These are phyloP conservation scores for Mesoclemmys tuberculata DNA, from an alignment of 2,113 vertebrate genomes.

Conservation along the genomic window DNA sequence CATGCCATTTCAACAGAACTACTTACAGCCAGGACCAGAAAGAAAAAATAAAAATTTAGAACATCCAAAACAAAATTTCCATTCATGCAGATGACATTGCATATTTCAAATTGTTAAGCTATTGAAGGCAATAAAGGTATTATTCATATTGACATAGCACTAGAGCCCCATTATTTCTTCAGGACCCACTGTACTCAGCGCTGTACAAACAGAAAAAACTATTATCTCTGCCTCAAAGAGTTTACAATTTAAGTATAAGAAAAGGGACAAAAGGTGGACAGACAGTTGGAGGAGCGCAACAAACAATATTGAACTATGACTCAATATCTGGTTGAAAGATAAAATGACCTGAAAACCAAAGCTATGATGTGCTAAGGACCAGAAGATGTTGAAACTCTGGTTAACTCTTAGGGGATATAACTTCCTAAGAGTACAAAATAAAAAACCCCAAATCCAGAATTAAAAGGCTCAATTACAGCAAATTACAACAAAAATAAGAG, in stretches of 20 bases:
- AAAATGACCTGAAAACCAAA: neutral
- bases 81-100: neutral
- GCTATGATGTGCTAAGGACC: neutral
- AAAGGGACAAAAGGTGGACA: neutral
- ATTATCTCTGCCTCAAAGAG: neutral
- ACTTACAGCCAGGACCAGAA: neutral
- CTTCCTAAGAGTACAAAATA: neutral
- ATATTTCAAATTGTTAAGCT: neutral
- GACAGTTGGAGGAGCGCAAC: fast-evolving
- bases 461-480: neutral
- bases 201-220: neutral
- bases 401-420: neutral
- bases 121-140: neutral
- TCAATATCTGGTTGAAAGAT: neutral
- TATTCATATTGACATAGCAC: neutral
- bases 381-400: neutral
- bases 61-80: neutral
- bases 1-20: neutral
- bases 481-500: neutral
- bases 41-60: neutral
- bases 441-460: neutral
- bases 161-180: neutral
- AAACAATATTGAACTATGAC: neutral
- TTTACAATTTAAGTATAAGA: neutral
- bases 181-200: neutral